phyloP scores from a whole-genome alignment of 2,113 vertebrate genomes.

The Nycticryphes semicollaris region DNA sequence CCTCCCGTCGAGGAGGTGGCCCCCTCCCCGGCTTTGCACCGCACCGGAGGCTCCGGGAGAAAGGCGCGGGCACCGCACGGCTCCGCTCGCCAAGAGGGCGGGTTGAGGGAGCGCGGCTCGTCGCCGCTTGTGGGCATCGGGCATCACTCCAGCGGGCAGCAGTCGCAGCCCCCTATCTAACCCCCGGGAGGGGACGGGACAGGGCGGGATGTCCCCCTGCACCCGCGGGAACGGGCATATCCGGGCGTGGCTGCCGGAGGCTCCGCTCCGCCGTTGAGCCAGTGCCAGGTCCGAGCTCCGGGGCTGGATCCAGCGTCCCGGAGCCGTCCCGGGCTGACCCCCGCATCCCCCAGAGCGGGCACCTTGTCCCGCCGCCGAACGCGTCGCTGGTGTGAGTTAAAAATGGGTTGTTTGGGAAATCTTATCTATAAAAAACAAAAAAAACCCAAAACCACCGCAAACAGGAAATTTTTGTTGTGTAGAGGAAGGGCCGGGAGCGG shows the following conservation, averaged over 20 bases:
- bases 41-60: not conserved
- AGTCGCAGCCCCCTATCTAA: not conserved
- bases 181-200: too few species aligned
- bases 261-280: not conserved
- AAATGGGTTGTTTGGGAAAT: not conserved
- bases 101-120: not conserved
- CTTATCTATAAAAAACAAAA: not conserved
- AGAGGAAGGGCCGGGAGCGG: not conserved
- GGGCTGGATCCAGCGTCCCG: not conserved
- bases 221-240: not conserved
- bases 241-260: not conserved
- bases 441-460: not conserved
- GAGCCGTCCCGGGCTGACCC: too few species aligned
- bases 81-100: not conserved
- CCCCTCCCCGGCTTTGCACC: not conserved
- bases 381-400: not conserved
- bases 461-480: constrained; percentile 25
- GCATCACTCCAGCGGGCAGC: not conserved
- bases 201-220: not conserved
- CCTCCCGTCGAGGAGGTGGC: too few species aligned
- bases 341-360: too few species aligned
- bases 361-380: not conserved
- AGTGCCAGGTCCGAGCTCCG: not conserved
- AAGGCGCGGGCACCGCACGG: not conserved
- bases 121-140: not conserved